Evolutionary conservation across 2,797 vertebrate genomes (phyloP), one percentile per base, ranked within the genome.

Genomic region (Lacerta bilineata): DNA sequence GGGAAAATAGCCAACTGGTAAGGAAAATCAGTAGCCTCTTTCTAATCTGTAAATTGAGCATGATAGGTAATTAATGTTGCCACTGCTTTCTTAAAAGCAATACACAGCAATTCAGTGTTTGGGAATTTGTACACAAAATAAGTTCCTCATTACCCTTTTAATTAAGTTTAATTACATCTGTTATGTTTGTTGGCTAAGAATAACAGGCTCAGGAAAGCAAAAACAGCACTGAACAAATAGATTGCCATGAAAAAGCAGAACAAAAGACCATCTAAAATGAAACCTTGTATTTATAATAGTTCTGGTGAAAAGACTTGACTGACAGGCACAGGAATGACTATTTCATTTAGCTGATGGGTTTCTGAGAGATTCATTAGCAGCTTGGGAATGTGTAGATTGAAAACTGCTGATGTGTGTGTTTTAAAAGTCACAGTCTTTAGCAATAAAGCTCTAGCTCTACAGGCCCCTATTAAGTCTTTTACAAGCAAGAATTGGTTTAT

Each of bases 341-440:
- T 15, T 69, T 91, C 78, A 5, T 3, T n/a, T 83, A 39, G 27
- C 2, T 39, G 64, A 1, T 78, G 74, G 6, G 1, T 50, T 90
- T 89, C 68, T 88, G 83, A 41, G 29, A 64, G 72, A 39, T 89
- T 71, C 74, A 27, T 89, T 87, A 74, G 15, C 66, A 85, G 86
- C 0, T 93, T 83, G 61, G 87, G 68, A 39, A 33, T 82, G 50
- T 76, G 50, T 39, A 76, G 8, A 27, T 77, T 25, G 6, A 84
- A 36, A 68, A 7, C 64, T 50, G 74, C 25, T 68, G 25, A 27
- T 50, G 78, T 79, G 4, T 66, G 33, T 10, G 90, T 92, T 64
- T 74, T 69, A 46, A 86, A 83, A 46, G 10, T 86, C 61, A 36
- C 66, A 84, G 2, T 29, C 29, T 79, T 55, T 2, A 78, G 5